Evolutionary conservation across 2,113 vertebrate genomes (phyloP), one percentile per base, ranked within the genome.

Genomic region (Romanogobio albipinnatus): DNA sequence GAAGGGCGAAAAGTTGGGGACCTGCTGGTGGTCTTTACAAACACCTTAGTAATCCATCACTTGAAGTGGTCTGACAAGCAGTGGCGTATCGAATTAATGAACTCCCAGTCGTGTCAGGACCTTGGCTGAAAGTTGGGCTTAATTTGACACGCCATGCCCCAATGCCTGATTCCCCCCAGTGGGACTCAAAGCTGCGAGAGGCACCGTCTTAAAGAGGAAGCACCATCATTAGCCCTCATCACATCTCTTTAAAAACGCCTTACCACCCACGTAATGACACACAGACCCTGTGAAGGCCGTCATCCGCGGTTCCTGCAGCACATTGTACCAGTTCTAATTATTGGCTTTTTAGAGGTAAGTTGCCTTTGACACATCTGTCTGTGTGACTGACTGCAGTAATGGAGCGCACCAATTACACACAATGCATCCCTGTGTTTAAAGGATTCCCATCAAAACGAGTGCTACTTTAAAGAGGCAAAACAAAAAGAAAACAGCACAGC

Each of bases 191-290:
- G 89, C 81, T 87, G 51, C 43, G n/a, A 64, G 26, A 77, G 89
- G 33, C 86, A 84, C 84, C 53, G 88, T 86, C 84, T 84, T 66
- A 84, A 87, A 85, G 90, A 90, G 87, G 68, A 85, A 92, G 86
- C 84, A 92, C 92, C 90, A 91, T 93, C 90, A 92, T 94, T 93
- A 93, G 87, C 87, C 84, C 82, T 81, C 86, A 83, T 82, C 87
- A 86, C 66, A 87, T 89, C 87, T 91, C 85, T 85, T 86, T 77
- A 73, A 64, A 87, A 88, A 85, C 84, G 77, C 89, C 89, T 89
- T 87, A 75, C 87, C 89, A 88, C 91, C 93, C 90, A 93, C 91
- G 77, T 93, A 92, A 93, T 93, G 90, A 92, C 89, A 93, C 85
- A 86, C 73, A 80, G 82, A 86, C 88, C 84, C 82, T 84, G 89